Conservation (phyloP, 2,888 invertebrate genomes). For the Zonitis immaculata region DNA sequence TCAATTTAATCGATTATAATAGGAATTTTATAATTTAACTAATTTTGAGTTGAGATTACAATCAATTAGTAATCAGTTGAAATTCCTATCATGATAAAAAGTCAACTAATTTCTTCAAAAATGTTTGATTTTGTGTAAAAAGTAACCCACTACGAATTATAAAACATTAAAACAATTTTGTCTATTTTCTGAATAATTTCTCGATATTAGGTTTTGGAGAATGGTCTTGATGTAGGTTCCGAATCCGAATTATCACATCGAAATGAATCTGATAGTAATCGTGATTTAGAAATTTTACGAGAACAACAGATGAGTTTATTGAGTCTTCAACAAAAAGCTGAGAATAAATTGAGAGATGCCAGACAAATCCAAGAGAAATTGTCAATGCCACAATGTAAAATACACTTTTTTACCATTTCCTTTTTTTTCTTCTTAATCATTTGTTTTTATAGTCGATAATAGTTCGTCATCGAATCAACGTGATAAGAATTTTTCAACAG, state of each 20-base stretch:
- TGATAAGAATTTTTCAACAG: constrained; percentile 17
- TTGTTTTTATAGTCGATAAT: constrained; percentile 15
- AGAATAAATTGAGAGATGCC: constrained; percentile 44
- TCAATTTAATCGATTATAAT: too few relatives aligned
- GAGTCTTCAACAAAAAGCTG: constrained; percentile 43
- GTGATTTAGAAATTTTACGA: constrained; percentile 38
- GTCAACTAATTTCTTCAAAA: too few relatives aligned
- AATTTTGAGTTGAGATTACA: too few relatives aligned
- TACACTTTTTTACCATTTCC: background rate
- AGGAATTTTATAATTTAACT: too few relatives aligned
- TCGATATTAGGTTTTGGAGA: constrained; percentile 26
- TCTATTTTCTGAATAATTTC: too few relatives aligned
- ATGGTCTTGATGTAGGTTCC: constrained; percentile 32
- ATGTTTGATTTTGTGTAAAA: too few relatives aligned
- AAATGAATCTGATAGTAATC: constrained; percentile 35
- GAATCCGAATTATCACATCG: constrained; percentile 26
- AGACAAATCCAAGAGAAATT: constrained; percentile 42
- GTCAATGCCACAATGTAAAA: constrained; percentile 18
- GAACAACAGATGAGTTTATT: constrained; percentile 40
- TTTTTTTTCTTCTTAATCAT: background rate
- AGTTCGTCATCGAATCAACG: constrained; percentile 14
- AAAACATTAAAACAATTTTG: too few relatives aligned
- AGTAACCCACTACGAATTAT: too few relatives aligned
- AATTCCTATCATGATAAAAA: too few relatives aligned
- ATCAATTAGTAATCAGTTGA: too few relatives aligned